These are phyloP conservation scores for Teleogryllus occipitalis DNA, from an alignment of 1,140 invertebrate species.

Conservation along the genomic window DNA sequence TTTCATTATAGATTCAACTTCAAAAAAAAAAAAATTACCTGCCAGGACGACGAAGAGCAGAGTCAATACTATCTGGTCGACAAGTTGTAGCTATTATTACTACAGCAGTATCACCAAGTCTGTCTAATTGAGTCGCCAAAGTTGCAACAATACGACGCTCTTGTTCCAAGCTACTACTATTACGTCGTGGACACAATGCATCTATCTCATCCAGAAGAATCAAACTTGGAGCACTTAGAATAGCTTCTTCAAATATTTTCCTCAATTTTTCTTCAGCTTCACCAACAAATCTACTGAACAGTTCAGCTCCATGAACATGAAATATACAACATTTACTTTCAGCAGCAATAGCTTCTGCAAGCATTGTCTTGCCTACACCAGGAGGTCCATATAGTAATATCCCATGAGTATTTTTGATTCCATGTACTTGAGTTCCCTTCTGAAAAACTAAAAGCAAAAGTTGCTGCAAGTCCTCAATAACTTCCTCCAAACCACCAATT, in stretches of 20 bases:
- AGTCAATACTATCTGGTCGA: conserved; percentile 92
- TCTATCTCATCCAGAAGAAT: conserved; percentile 32
- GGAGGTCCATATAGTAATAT: conserved; percentile 62
- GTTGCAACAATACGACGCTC: conserved; percentile 44
- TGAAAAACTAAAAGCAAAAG: background rate
- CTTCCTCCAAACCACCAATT: conserved; percentile 9
- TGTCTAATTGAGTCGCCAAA: conserved; percentile 49
- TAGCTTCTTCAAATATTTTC: conserved; percentile 45
- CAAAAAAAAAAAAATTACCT: conserved; percentile 36
- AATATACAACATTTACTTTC: conserved; percentile 50
- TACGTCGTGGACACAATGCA: conserved; percentile 23
- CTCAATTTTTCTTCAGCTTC: conserved; percentile 51
- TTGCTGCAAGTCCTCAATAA: conserved; percentile 12
- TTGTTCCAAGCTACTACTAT: conserved; percentile 11
- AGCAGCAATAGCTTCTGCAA: conserved; percentile 52
- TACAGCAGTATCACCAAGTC: conserved; percentile 44
- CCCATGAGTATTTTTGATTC: conserved; percentile 35
- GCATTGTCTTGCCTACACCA: conserved; percentile 54
- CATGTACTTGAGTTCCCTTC: background rate
- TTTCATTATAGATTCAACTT: background rate
- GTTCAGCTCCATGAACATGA: conserved; percentile 52
- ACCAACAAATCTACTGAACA: conserved; percentile 51
- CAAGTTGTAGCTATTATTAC: conserved; percentile 88
- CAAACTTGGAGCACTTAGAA: conserved; percentile 29
- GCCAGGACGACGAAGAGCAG: conserved; percentile 86